These are phyloP conservation scores for Polyommatus icarus DNA, from an alignment of 2,888 invertebrate species.

Conservation along the genomic window DNA sequence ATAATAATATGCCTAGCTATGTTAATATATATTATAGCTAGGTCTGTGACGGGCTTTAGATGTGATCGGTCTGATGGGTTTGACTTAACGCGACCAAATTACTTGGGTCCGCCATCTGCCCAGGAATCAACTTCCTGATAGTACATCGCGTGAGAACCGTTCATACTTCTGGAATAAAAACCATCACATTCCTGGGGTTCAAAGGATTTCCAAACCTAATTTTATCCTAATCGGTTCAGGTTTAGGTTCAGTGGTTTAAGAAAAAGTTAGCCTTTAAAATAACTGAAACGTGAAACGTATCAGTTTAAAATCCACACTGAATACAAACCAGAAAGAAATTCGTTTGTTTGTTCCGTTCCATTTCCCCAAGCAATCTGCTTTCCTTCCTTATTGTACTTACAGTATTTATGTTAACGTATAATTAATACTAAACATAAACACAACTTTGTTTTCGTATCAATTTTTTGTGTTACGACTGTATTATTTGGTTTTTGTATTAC, in stretches of 20 bases:
- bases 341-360: slow-evolving; percentile 19
- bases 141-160: too few relatives aligned
- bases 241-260: too few relatives aligned
- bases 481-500: not conserved
- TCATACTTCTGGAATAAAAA: too few relatives aligned
- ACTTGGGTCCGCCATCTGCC: too few relatives aligned
- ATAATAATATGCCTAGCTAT: too few relatives aligned
- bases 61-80: too few relatives aligned
- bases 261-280: not conserved
- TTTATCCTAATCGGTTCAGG: not conserved
- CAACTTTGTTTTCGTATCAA: not conserved
- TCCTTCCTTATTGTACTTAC: slow-evolving; percentile 5
- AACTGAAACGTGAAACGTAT: not conserved
- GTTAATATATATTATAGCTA: too few relatives aligned
- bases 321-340: slow-evolving; percentile 10
- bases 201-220: too few relatives aligned
- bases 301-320: not conserved
- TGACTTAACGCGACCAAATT: too few relatives aligned
- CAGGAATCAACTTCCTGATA: too few relatives aligned
- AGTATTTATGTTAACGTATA: slow-evolving; percentile 12
- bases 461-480: not conserved
- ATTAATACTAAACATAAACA: slow-evolving; percentile 1
- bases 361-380: slow-evolving; percentile 21
- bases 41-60: too few relatives aligned
- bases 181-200: too few relatives aligned